Evolutionary conservation across 92 coral and sea anemone species (phyloP).

Genomic region (Actinernus sp.): DNA sequence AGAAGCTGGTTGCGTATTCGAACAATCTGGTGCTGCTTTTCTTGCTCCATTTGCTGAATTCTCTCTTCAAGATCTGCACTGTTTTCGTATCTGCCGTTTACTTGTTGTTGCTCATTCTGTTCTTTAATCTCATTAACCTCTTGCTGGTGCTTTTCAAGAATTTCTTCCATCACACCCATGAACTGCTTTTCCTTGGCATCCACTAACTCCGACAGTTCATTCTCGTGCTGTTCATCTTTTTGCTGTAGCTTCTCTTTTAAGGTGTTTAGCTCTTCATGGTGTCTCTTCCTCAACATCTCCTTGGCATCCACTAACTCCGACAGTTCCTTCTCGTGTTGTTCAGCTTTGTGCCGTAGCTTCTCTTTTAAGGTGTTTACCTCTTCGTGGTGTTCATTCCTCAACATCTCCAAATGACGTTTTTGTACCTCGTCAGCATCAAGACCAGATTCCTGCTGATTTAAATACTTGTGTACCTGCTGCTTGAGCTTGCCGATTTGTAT

Average conservation of each 20-base stretch:
- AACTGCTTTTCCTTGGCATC: constrained; percentile 76
- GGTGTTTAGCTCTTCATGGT: constrained; percentile 66
- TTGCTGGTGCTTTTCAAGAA: constrained; percentile 69
- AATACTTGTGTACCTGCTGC: constrained; percentile 44
- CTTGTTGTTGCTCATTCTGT: constrained; percentile 26
- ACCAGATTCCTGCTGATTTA: constrained; percentile 43
- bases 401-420: constrained; percentile 32
- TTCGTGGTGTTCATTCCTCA: constrained; percentile 60
- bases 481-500: constrained; percentile 48
- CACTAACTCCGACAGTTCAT: constrained; percentile 47
- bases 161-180: constrained; percentile 56
- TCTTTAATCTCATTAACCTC: constrained; percentile 64
- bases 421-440: constrained; percentile 24
- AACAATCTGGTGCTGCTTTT: constrained; percentile 58
- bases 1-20: constrained; percentile 62
- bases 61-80: constrained; percentile 23
- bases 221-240: constrained; percentile 59
- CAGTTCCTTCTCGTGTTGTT: constrained; percentile 60
- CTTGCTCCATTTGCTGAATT: constrained; percentile 42
- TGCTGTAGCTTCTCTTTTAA: constrained; percentile 72
- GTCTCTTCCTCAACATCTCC: constrained; percentile 61
- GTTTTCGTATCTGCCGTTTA: constrained; percentile 4
- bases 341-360: constrained; percentile 52
- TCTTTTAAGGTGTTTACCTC: constrained; percentile 77
- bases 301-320: constrained; percentile 57